Evolutionary conservation across 2,888 invertebrate species (phyloP).

Genomic region (Spialia ferax): DNA sequence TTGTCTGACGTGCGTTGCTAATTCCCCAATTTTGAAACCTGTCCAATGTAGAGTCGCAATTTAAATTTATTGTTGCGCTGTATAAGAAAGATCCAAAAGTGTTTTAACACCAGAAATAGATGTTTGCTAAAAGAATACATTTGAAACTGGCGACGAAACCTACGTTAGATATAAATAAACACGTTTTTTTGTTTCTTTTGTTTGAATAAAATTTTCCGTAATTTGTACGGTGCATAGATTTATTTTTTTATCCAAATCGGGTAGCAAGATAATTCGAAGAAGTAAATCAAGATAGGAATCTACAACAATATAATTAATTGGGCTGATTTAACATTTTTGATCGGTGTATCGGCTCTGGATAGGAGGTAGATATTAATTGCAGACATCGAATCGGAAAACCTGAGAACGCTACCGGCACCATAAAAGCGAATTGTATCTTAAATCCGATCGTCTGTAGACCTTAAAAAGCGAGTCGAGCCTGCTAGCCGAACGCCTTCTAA

Average conservation of each 20-base stretch:
- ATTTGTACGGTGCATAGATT: neutral
- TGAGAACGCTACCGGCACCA: conserved; percentile 70
- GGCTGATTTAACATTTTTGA: conserved; percentile 34
- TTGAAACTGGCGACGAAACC: too few relatives aligned
- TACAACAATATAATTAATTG: conserved; percentile 34
- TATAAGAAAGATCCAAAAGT: conserved; percentile 12
- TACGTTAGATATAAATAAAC: too few relatives aligned
- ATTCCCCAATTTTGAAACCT: conserved; percentile 72
- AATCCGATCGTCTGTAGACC: conserved; percentile 62
- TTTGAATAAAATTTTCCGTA: neutral
- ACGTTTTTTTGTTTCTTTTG: too few relatives aligned
- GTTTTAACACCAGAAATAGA: conserved; percentile 23
- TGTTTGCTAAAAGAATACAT: conserved; percentile 10
- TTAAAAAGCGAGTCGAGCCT: conserved; percentile 62
- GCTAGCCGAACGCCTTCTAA: conserved; percentile 63
- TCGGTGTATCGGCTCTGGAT: conserved; percentile 24
- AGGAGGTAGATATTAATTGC: conserved; percentile 35
- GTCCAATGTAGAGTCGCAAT: conserved; percentile 51
- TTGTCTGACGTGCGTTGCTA: conserved; percentile 74
- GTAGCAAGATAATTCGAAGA: conserved; percentile 16
- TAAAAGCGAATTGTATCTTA: conserved; percentile 70
- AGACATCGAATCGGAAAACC: conserved; percentile 39
- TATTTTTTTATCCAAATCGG: conserved; percentile 20
- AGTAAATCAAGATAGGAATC: conserved; percentile 28
- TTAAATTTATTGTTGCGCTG: conserved; percentile 47